phyloP scores from a whole-genome alignment of 2,113 vertebrate species.

The Dromaius novaehollandiae region DNA sequence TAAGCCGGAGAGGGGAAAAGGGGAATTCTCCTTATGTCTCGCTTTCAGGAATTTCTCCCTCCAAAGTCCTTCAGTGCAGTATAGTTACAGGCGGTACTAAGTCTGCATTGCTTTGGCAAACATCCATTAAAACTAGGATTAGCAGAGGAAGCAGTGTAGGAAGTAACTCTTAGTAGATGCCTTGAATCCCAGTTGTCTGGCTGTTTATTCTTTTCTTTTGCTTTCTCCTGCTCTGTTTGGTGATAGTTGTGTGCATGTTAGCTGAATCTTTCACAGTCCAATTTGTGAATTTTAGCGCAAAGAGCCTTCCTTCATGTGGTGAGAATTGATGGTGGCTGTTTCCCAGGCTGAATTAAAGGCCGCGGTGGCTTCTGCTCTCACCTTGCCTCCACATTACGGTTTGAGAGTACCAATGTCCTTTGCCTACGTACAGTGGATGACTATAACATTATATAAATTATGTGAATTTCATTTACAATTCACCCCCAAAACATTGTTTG shows the following conservation, averaged over 20 bases:
- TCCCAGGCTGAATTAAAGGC: neutral
- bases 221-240: neutral
- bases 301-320: neutral
- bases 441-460: neutral
- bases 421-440: neutral
- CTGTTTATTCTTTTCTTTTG: neutral
- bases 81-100: neutral
- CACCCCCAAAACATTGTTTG: slow-evolving; percentile 19
- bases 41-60: slow-evolving; percentile 30
- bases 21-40: neutral
- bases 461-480: slow-evolving; percentile 26
- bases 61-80: slow-evolving; percentile 8
- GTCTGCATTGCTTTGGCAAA: slow-evolving; percentile 41
- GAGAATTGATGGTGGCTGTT: neutral
- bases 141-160: neutral
- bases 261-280: neutral
- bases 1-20: slow-evolving; percentile 8
- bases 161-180: neutral
- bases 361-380: neutral
- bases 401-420: neutral
- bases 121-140: neutral
- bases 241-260: neutral
- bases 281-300: neutral
- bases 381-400: neutral
- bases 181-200: neutral